Evolutionary conservation across 2,888 invertebrate species (phyloP).

Genomic region (Ctena decussata): DNA sequence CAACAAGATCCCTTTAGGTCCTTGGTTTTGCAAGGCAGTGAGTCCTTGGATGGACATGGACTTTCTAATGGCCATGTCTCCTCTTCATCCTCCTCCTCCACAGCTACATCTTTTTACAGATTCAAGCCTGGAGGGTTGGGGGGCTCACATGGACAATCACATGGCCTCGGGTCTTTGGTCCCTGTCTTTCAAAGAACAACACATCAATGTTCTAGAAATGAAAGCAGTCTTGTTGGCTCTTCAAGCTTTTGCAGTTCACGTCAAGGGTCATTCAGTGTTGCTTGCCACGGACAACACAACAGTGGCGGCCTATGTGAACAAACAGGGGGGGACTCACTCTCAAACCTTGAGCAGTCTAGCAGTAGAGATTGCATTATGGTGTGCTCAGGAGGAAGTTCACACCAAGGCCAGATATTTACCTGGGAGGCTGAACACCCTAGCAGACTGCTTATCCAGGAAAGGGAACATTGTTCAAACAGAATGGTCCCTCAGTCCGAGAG

Average conservation of each 20-base stretch:
- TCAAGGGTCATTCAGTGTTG: neutral
- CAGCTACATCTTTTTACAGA: neutral
- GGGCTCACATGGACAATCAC: neutral
- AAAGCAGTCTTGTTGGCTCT: neutral
- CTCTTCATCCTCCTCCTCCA: neutral
- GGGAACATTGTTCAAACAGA: neutral
- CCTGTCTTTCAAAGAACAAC: neutral
- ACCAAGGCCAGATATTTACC: neutral
- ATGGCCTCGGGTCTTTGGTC: neutral
- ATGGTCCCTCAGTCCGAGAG: neutral
- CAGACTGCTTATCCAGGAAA: neutral
- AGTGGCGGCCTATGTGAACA: neutral
- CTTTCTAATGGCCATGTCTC: neutral
- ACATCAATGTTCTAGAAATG: neutral
- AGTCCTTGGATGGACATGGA: neutral
- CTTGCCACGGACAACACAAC: neutral
- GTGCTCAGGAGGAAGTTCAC: neutral
- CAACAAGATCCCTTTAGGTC: neutral
- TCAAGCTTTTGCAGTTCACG: neutral
- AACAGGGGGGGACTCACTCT: neutral
- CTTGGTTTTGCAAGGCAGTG: neutral
- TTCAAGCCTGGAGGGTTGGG: neutral
- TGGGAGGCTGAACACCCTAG: neutral
- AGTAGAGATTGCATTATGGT: neutral
- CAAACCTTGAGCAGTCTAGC: neutral